Evolutionary conservation across 1,140 invertebrate genomes (phyloP), one percentile per base, ranked within the genome.

Genomic region (Carcinoscorpius rotundicauda): DNA sequence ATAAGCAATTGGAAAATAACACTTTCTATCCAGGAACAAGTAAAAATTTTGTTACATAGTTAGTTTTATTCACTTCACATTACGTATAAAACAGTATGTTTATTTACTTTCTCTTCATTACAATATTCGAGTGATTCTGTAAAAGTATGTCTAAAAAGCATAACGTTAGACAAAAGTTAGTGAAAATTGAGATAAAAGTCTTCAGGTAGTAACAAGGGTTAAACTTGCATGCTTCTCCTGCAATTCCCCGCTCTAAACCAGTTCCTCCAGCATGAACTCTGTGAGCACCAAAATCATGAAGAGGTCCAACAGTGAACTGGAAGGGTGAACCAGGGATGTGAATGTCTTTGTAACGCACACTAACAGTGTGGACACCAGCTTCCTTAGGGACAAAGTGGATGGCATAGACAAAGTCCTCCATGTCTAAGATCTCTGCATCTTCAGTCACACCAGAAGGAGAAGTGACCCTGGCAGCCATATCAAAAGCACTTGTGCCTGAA

Each of bases 301-400:
- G 81, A 0, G 93, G 91, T 49, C 82, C 82, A 64, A 82, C 79
- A 50, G 80, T 82, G 70, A 80, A 82, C 71, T 81, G 79, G 72
- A 81, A 81, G 50, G 81, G 81, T 66, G 78, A 78, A 58, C 80
- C 78, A 64, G 94, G 93, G 75, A 98, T 97, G 78, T 98, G 94
- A 76, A 95, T 92, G 67, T 95, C 92, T 81, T 92, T 93, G 81
- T 96, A 95, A 73, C 90, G 89, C 52, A 97, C 93, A 48, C 91
- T 96, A 1, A 98, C 93, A 0, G 93, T 96, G 77, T 98, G 94
- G 1, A 97, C 87, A 3, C 95, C 95, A 67, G 97, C 80, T 77
- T 97, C 93, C 79, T 96, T 95, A 10, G 95, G 93, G 6, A 97
- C 88, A 78, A 98, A 98, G 75, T 92, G 90, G n/a, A 98, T 93